Evolutionary conservation across 2,113 vertebrate genomes (phyloP).

Genomic region (Ramphastos sulfuratus): DNA sequence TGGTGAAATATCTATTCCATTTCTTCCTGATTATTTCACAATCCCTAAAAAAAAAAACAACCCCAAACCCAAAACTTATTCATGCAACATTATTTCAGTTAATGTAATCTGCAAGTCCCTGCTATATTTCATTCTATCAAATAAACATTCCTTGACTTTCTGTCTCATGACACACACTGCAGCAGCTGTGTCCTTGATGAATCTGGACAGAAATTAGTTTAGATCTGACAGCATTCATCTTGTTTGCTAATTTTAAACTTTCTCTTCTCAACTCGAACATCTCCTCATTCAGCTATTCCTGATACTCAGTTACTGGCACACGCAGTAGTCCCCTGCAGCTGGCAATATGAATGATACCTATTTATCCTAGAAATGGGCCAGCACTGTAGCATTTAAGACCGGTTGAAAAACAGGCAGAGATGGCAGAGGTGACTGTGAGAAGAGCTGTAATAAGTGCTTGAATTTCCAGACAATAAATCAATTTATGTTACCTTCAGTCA

Average conservation of each 20-base stretch:
- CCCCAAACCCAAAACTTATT: neutral
- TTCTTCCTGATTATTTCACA: neutral
- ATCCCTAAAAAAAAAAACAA: neutral
- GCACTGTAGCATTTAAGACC: neutral
- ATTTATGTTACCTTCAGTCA: neutral
- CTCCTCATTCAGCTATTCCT: conserved; percentile 35
- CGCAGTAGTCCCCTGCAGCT: conserved; percentile 20
- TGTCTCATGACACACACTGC: conserved; percentile 12
- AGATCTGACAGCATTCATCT: conserved; percentile 43
- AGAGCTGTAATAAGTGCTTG: neutral
- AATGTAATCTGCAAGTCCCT: conserved; percentile 40
- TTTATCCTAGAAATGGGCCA: conserved; percentile 9
- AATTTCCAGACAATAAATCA: neutral
- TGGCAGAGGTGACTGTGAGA: neutral
- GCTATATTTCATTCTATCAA: conserved; percentile 22
- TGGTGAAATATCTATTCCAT: conserved; percentile 3
- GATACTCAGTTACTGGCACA: conserved; percentile 20
- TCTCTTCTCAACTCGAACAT: conserved; percentile 5
- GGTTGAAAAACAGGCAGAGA: neutral
- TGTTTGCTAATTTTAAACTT: conserved; percentile 67
- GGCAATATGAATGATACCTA: conserved; percentile 37
- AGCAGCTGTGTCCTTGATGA: conserved; percentile 55
- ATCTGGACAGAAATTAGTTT: conserved; percentile 46
- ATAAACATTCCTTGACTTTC: conserved; percentile 46
- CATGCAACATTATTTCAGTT: conserved; percentile 41